A percentile compares a stretch with the other conserved stretches of the same genome.
Conservation (phyloP, 2,797 vertebrate species). For the Enteromius thamalakanensis region DNA sequence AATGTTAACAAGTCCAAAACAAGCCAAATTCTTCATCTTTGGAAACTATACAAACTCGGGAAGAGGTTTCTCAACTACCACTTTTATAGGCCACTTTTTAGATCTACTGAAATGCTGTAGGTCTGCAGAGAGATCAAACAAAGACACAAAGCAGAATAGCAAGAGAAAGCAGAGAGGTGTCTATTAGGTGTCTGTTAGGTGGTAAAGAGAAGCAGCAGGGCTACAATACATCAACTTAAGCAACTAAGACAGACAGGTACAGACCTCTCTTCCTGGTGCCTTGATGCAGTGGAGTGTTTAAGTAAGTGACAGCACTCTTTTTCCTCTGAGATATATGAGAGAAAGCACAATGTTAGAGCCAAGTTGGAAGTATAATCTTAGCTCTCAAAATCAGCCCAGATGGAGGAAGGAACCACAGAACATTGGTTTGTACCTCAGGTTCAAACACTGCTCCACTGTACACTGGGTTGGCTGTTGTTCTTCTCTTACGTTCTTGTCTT, state of each 20-base stretch:
- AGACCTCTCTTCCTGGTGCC: constrained; percentile 98
- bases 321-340: constrained; percentile 85
- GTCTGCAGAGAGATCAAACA: constrained; percentile 20
- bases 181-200: constrained; percentile 35
- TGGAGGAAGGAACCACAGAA: background rate
- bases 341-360: constrained; percentile 1
- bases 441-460: constrained; percentile 98
- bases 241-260: constrained; percentile 56
- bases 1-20: background rate
- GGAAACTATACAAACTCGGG: background rate
- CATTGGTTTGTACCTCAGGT: constrained; percentile 81
- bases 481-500: constrained; percentile 95
- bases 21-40: background rate
- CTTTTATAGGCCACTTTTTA: background rate
- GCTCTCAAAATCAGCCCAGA: background rate
- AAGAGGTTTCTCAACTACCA: background rate
- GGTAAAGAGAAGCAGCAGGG: constrained; percentile 31
- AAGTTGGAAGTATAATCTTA: background rate
- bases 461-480: constrained; percentile 97
- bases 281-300: constrained; percentile 98
- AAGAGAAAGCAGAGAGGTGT: constrained; percentile 26
- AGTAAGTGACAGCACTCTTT: constrained; percentile 97
- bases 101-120: background rate
- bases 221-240: constrained; percentile 41
- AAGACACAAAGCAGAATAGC: constrained; percentile 11